Conservation (phyloP, 2,113 vertebrate species). For the Percina caprodes region DNA sequence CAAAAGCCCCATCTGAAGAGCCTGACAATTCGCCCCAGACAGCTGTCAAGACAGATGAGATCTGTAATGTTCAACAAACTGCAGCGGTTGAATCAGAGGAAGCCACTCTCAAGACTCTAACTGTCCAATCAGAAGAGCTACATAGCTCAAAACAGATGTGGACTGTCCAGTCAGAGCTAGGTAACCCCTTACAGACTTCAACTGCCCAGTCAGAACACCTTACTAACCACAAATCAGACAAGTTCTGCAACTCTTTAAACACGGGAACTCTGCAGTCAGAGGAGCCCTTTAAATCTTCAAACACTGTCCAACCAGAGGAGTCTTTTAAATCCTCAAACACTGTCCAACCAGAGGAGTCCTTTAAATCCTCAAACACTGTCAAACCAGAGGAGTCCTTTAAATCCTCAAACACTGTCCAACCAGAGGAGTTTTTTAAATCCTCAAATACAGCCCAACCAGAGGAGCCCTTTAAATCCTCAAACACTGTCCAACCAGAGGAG, state of each 20-base stretch:
- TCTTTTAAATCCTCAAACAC: neutral
- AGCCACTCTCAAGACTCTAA: slow-evolving; percentile 22
- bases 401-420: slow-evolving; percentile 12
- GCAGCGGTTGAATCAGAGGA: slow-evolving; percentile 48
- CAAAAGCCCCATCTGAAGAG: slow-evolving; percentile 44
- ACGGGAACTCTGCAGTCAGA: slow-evolving; percentile 18
- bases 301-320: slow-evolving; percentile 5
- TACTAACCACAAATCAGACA: slow-evolving; percentile 38
- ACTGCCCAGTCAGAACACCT: neutral
- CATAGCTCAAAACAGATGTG: slow-evolving; percentile 16
- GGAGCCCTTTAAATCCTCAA: neutral
- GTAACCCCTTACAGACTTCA: slow-evolving; percentile 8
- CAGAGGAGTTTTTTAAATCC: slow-evolving; percentile 18
- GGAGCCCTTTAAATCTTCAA: neutral
- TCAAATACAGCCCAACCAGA: slow-evolving; percentile 27
- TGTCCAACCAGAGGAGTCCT: slow-evolving; percentile 13
- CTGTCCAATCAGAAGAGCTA: slow-evolving; percentile 28
- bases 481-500: slow-evolving; percentile 33
- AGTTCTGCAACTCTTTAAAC: slow-evolving; percentile 25
- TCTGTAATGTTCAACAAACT: slow-evolving; percentile 38
- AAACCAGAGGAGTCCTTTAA: slow-evolving; percentile 30
- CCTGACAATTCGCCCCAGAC: slow-evolving; percentile 33
- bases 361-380: neutral
- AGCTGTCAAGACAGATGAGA: slow-evolving; percentile 45
- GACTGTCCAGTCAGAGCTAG: slow-evolving; percentile 27